These are phyloP conservation scores for Capreolus pygargus DNA, from an alignment of 2,113 vertebrate genomes.

Conservation along the genomic window DNA sequence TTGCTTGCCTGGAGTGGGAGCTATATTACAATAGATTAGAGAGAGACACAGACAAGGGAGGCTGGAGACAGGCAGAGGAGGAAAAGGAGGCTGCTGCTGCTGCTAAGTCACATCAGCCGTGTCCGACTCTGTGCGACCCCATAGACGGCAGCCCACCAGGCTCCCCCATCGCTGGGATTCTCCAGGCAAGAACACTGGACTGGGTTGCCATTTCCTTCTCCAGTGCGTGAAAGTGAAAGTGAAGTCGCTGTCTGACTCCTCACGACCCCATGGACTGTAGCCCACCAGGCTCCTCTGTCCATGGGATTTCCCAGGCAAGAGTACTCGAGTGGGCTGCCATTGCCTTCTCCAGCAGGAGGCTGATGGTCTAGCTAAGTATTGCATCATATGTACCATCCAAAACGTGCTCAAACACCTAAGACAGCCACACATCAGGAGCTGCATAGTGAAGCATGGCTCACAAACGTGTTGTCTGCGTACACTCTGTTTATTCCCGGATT, in stretches of 20 bases:
- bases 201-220: neutral
- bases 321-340: neutral
- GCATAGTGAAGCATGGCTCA: neutral
- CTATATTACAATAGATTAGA: neutral
- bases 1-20: neutral
- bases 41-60: neutral
- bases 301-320: neutral
- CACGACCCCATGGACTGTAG: neutral
- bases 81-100: neutral
- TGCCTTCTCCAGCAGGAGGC: neutral
- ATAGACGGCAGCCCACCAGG: neutral
- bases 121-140: neutral
- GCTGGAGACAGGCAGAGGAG: neutral
- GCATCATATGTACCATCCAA: fast-evolving
- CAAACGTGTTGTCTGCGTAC: neutral
- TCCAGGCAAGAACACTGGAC: neutral
- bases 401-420: neutral
- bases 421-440: neutral
- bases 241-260: neutral
- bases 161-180: neutral
- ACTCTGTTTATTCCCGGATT: neutral
- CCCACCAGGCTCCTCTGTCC: neutral
- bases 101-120: fast-evolving
- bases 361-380: neutral
- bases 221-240: neutral